phyloP scores from a whole-genome alignment of 2,113 vertebrate genomes.

The Galeopterus variegatus region DNA sequence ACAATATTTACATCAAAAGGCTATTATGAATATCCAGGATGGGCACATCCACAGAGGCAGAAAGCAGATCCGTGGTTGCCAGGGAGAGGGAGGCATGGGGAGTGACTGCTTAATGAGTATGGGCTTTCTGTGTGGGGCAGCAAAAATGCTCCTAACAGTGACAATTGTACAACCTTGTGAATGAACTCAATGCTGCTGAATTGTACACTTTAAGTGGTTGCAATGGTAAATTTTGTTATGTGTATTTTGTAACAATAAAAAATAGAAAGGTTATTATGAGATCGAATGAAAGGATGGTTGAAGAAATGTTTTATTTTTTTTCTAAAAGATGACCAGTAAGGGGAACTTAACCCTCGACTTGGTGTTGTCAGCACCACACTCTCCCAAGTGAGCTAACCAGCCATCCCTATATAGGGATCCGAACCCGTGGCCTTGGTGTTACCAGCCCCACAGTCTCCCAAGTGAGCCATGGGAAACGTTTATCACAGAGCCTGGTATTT shows the following conservation, averaged over 20 bases:
- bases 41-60: background rate
- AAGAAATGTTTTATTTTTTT: background rate
- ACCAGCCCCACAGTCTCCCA: no score
- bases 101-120: background rate
- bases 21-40: background rate
- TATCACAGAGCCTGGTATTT: background rate
- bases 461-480: background rate
- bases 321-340: no score
- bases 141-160: background rate
- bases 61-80: background rate
- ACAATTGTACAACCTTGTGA: background rate
- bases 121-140: background rate
- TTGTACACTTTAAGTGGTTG: background rate
- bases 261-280: background rate
- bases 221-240: background rate
- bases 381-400: no score
- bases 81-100: background rate
- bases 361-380: no score
- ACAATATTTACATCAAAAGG: background rate
- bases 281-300: background rate
- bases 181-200: background rate
- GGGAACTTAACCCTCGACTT: no score
- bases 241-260: background rate
- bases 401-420: no score
- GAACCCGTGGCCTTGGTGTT: no score